Base-by-base conservation (phyloP, 2,113 vertebrate genomes). In the Nansenia antarctica region DNA sequence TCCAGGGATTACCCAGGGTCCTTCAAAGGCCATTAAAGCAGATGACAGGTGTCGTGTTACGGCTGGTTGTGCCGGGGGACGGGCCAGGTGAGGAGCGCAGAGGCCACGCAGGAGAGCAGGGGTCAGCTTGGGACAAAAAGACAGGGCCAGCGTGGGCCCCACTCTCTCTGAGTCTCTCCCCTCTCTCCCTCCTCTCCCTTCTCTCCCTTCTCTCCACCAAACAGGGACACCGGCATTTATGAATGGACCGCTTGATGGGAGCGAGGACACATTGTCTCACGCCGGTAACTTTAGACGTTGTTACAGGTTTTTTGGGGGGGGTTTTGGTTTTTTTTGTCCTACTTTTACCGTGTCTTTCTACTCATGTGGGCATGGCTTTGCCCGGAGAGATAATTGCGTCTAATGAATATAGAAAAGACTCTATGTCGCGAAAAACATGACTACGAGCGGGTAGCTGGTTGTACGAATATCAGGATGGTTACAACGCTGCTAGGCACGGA, bases 41-140 rank as follows among this genome's bases (percentile, higher is more conserved):
- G 92, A 91, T 92, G 90, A 91, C 90, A 92, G 91, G 91, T 92
- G 91, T 92, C 90, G 81, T 73, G 79, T 93, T 93, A 90, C 92
- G 80, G 82, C 72, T 80, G 80, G 82, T 70, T 80, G 83, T 64
- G 85, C 86, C 87, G 86, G 90, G 84, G 90, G 84, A 92, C 81
- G 73, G 88, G 86, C 87, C 89, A 92, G 91, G 90, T 92, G 87
- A 92, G 90, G 90, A 87, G 83, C 84, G 83, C 86, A 89, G 87
- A 87, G 90, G 89, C 90, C 90, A 90, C 77, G 81, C 82, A 59
- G 83, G 86, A 90, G 89, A 86, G 86, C 89, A 91, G 84, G 86
- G 92, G 92, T 93, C 90, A 93, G 84, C 76, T 69, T 60, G 86
- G 92, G 92, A 93, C 91, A 92, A 88, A 86, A 87, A 84, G 79